Evolutionary conservation across 2,797 vertebrate species (phyloP).

Genomic region (Lophotriccus pileatus): DNA sequence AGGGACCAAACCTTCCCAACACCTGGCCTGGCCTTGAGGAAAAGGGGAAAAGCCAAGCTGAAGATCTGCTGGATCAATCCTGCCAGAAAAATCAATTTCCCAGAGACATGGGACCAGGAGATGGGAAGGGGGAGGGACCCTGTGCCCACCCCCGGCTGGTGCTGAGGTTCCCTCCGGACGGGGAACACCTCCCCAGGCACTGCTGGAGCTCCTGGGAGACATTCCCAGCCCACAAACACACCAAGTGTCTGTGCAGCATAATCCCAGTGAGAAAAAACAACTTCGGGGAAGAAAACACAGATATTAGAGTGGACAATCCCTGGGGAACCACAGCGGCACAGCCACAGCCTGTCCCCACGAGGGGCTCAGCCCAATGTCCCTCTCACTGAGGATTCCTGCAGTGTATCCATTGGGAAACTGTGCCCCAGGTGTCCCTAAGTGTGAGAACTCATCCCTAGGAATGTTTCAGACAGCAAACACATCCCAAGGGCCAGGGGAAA

Average conservation of each 20-base stretch:
- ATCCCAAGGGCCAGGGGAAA: background rate
- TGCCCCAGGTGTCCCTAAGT: accelerated
- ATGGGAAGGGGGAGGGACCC: accelerated
- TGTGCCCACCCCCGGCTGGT: background rate
- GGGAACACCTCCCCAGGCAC: background rate
- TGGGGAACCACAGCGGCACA: background rate
- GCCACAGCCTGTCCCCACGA: background rate
- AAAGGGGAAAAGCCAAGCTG: accelerated
- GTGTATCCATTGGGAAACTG: background rate
- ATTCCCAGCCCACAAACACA: background rate
- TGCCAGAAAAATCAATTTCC: background rate
- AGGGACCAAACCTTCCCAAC: background rate
- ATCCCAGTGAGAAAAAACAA: background rate
- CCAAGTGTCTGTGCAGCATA: background rate
- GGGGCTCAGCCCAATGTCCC: background rate
- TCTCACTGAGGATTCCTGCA: background rate
- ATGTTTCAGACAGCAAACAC: background rate
- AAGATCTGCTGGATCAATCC: background rate
- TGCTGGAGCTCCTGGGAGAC: background rate
- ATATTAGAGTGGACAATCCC: background rate
- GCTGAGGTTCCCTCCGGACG: background rate
- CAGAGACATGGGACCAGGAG: accelerated
- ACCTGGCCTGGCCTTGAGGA: accelerated
- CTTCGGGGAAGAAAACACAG: background rate
- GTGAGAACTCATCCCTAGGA: background rate